A percentile compares a stretch with the other conserved stretches of the same genome.
These are phyloP conservation scores for Pachyramphus minor DNA, from an alignment of 2,113 vertebrate species.

Conservation along the genomic window DNA sequence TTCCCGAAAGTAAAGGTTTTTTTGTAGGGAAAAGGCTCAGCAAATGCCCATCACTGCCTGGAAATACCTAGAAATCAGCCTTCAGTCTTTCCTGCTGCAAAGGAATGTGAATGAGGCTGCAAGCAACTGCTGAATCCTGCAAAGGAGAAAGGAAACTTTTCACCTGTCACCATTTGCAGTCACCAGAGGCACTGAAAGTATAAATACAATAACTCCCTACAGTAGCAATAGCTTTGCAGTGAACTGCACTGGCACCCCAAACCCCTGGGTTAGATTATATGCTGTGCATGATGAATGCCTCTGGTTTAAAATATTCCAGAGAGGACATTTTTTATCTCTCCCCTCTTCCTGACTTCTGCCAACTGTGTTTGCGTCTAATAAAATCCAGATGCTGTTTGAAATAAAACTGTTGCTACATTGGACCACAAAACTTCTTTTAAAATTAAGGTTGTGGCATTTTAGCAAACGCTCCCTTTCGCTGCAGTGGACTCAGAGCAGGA, in stretches of 20 bases:
- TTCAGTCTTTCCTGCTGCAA: not conserved
- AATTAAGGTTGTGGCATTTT: not conserved
- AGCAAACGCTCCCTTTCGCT: not conserved
- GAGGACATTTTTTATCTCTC: slow-evolving; percentile 29
- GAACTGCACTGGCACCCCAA: not conserved
- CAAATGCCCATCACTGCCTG: not conserved
- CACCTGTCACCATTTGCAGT: slow-evolving; percentile 8
- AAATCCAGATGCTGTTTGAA: slow-evolving; percentile 34
- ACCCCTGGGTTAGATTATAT: not conserved
- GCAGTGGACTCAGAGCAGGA: not conserved
- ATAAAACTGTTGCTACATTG: not conserved
- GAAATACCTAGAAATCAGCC: not conserved
- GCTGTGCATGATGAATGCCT: slow-evolving; percentile 20
- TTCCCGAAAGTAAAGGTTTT: not conserved
- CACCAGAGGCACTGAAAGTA: not conserved
- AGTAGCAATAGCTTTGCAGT: slow-evolving; percentile 21
- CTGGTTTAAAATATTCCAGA: slow-evolving; percentile 39
- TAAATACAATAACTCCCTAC: slow-evolving; percentile 8
- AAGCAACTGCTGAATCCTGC: not conserved
- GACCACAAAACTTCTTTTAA: not conserved
- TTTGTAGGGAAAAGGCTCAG: not conserved
- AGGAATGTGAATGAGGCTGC: not conserved
- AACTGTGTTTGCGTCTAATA: slow-evolving; percentile 23
- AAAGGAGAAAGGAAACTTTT: not conserved
- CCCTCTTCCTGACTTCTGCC: not conserved